Evolutionary conservation across 2,797 vertebrate species (phyloP).

Genomic region (Macropodus opercularis): DNA sequence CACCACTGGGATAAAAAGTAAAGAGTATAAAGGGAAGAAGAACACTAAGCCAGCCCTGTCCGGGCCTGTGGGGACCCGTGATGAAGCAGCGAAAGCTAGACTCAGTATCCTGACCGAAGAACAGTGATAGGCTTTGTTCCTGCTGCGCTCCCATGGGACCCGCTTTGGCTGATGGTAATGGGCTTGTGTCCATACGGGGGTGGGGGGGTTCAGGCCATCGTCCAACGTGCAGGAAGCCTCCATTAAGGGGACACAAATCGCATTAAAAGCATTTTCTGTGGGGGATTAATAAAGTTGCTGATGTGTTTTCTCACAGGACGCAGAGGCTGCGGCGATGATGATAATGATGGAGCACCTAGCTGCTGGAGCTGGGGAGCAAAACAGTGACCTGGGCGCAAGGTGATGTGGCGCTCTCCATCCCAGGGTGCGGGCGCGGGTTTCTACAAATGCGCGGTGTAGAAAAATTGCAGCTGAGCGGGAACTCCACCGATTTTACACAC

Average conservation of each 20-base stretch:
- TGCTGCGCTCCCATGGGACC: constrained; percentile 58
- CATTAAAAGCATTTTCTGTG: constrained; percentile 22
- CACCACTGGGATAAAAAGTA: constrained; percentile 1
- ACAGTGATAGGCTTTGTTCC: constrained; percentile 74
- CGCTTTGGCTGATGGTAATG: constrained; percentile 64
- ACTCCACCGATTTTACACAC: neutral
- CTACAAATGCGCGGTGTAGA: no score
- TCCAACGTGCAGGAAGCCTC: constrained; percentile 53
- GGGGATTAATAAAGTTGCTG: constrained; percentile 24
- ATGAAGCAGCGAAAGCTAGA: constrained; percentile 47
- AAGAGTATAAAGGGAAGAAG: no score
- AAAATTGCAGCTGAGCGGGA: neutral
- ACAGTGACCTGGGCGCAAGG: neutral
- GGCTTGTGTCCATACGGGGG: constrained; percentile 59
- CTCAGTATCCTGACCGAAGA: constrained; percentile 57
- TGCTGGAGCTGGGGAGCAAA: constrained; percentile 3
- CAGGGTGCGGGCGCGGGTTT: neutral
- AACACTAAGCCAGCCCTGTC: constrained; percentile 13
- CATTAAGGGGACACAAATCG: constrained; percentile 48
- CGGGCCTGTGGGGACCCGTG: constrained; percentile 54
- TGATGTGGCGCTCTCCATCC: neutral
- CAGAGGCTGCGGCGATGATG: constrained; percentile 4
- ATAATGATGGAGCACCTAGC: constrained; percentile 1
- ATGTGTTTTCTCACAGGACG: constrained; percentile 10
- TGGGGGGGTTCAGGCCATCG: constrained; percentile 55